These are phyloP conservation scores for Dryas iulia DNA, from an alignment of 1,140 invertebrate genomes.

Conservation along the genomic window DNA sequence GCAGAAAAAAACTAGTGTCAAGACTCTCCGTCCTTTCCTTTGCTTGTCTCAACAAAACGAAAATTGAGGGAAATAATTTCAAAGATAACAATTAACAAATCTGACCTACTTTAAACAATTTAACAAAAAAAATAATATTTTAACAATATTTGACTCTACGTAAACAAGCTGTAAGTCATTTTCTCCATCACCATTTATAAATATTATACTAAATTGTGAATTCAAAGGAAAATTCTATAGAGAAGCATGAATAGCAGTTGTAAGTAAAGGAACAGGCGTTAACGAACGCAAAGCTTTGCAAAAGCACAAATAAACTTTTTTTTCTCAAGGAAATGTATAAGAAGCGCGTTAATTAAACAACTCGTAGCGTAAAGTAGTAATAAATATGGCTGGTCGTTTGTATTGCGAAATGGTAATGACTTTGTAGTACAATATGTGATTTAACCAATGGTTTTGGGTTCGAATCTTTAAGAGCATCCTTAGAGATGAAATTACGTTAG, in stretches of 20 bases:
- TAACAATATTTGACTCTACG: no score
- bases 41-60: no score
- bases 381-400: background rate
- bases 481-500: no score
- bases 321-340: background rate
- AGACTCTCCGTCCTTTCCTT: no score
- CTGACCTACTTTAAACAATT: no score
- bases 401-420: background rate
- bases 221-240: background rate
- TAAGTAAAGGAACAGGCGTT: conserved; percentile 3
- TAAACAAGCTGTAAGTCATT: background rate
- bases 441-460: background rate
- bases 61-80: no score
- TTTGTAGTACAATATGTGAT: background rate
- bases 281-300: conserved; percentile 3
- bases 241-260: background rate
- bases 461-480: no score
- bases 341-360: conserved; percentile 2
- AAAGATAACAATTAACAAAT: no score
- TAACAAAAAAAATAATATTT: no score
- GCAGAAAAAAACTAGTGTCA: no score
- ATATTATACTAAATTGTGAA: background rate
- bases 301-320: background rate
- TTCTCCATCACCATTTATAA: background rate
- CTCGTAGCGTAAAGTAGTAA: background rate